Evolutionary conservation across 2,113 vertebrate species (phyloP).

Genomic region (Fregetta grallaria): DNA sequence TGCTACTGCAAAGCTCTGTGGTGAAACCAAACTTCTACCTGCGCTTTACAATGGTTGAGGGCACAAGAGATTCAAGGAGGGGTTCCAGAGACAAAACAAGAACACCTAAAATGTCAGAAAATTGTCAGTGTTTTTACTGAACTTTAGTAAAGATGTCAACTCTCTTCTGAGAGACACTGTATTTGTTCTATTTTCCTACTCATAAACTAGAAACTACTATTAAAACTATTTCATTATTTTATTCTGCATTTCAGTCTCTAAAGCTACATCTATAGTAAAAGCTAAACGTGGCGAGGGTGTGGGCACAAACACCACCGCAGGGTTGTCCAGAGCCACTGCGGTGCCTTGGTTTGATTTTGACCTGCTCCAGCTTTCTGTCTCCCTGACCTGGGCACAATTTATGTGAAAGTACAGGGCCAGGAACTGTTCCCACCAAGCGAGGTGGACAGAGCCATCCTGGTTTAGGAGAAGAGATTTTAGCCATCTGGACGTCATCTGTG

Average conservation of each 20-base stretch:
- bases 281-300: fast-evolving
- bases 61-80: not conserved
- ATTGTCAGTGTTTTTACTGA: not conserved
- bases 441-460: not conserved
- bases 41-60: not conserved
- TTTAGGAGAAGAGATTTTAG: not conserved
- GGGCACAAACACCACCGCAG: not conserved
- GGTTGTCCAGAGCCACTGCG: not conserved
- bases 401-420: not conserved
- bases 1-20: not conserved
- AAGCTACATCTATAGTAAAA: not conserved
- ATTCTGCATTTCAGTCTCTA: not conserved
- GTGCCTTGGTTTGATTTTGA: not conserved
- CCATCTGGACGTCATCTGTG: not conserved
- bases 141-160: not conserved
- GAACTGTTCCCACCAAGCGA: not conserved
- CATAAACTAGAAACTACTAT: not conserved
- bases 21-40: too few relatives aligned
- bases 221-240: not conserved
- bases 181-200: not conserved
- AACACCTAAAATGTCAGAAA: not conserved
- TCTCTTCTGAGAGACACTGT: fast-evolving
- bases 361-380: not conserved
- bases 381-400: not conserved
- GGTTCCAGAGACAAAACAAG: not conserved